Evolutionary conservation across 2,888 invertebrate genomes (phyloP), one percentile per base, ranked within the genome.

Genomic region (Pecten maximus): DNA sequence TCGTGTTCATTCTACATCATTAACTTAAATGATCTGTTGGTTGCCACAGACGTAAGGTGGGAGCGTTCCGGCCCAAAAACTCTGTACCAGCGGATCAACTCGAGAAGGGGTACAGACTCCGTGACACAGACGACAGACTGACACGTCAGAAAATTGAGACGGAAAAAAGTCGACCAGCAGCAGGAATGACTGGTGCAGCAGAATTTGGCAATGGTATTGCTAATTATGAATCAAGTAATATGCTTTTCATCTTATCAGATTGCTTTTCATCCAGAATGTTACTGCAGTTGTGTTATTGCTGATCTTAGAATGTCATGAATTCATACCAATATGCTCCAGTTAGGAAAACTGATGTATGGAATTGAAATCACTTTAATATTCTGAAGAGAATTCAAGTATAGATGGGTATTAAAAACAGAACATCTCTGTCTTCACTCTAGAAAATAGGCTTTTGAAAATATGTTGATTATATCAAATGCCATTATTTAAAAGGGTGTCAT

Each of bases 81-180:
- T 97, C 97, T 94, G 97, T 97, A 91, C 97, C 98, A 95, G 98
- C 94, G 0, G 95, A 95, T 40, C 91, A 98, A 94, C 97, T 97
- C 94, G 97, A 97, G 91, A 97, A 98, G 95, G 98, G 98, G 92
- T 99, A 99, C 97, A 98, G 98, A 95, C 97, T 99, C 95, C 97
- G 99, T 94, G 99, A 99, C 97, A 99, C 99, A 54, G 99, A 99
- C 97, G 99, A 99, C 97, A 98, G 99, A 95, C 92, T 97, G 40
- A 96, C 96, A 88, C 94, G 97, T 48, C 95, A 96, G 90, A 96
- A 95, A 91, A 91, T 91, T 16, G 92, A 94, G 40, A 89, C 94
- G 19, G 90, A 92, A 44, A 92, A 91, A 54, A 88, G 88, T 15
- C 40, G 88, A 54, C 93, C 93, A 48, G 89, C 93, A 44, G 91